A percentile compares a stretch with the other conserved stretches of the same genome.
Conservation (phyloP, 1,140 invertebrate species). For the Cydia fagiglandana region DNA sequence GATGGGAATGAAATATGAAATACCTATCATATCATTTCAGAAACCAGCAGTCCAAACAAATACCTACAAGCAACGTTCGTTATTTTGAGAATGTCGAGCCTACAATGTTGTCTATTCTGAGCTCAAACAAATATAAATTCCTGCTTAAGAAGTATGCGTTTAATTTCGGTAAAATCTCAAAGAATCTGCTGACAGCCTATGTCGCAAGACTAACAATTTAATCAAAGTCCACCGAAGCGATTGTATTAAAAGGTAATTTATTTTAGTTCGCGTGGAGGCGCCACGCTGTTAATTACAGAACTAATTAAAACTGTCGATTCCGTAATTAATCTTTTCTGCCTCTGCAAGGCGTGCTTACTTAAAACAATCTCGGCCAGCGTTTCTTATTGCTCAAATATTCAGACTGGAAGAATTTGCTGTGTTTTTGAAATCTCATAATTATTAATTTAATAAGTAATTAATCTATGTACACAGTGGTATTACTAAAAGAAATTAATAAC, state of each 20-base stretch:
- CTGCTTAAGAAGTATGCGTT: constrained; percentile 21
- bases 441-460: too few relatives aligned
- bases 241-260: constrained; percentile 76
- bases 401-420: neutral
- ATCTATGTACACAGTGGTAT: too few relatives aligned
- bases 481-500: too few relatives aligned
- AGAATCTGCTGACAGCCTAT: constrained; percentile 19
- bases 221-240: constrained; percentile 51
- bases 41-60: constrained; percentile 2
- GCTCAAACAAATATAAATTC: constrained; percentile 28
- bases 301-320: constrained; percentile 76
- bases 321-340: constrained; percentile 65
- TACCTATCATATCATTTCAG: neutral
- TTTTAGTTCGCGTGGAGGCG: constrained; percentile 66
- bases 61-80: constrained; percentile 22
- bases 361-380: constrained; percentile 25
- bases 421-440: neutral
- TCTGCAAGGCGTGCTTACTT: constrained; percentile 20
- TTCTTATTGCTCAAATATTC: neutral
- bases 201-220: constrained; percentile 51
- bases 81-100: constrained; percentile 8
- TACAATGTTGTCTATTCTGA: constrained; percentile 19
- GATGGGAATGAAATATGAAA: neutral
- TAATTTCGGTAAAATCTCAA: constrained; percentile 24
- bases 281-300: constrained; percentile 69